Evolutionary conservation across 2,888 invertebrate genomes (phyloP).

Genomic region (Cheilosia impressa): DNA sequence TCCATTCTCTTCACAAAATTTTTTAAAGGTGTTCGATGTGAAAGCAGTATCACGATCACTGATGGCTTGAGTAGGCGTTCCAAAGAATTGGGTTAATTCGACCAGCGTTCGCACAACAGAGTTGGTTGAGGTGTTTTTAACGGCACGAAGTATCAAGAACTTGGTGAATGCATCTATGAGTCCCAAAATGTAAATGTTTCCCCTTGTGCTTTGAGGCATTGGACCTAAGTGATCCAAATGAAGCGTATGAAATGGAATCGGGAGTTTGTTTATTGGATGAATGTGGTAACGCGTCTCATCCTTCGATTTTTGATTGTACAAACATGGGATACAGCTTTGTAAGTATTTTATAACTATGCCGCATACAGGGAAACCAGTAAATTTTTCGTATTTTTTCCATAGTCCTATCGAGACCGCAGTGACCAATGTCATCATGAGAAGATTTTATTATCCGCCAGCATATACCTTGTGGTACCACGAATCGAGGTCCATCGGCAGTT

Average conservation of each 20-base stretch:
- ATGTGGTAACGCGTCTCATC: neutral
- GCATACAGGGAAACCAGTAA: neutral
- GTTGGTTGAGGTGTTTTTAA: slow-evolving; percentile 9
- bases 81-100: neutral
- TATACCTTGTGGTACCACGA: neutral
- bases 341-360: neutral
- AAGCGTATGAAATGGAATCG: neutral
- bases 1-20: neutral
- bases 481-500: too few relatives aligned
- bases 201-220: neutral
- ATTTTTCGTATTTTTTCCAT: neutral
- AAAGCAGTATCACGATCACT: neutral
- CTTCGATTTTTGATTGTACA: neutral
- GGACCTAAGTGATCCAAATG: slow-evolving; percentile 26
- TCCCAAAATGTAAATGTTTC: slow-evolving; percentile 9
- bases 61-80: neutral
- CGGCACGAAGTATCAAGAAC: slow-evolving; percentile 4
- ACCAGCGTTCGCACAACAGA: neutral
- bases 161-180: slow-evolving; percentile 30
- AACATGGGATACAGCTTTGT: neutral
- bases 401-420: too few relatives aligned
- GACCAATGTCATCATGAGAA: neutral
- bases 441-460: neutral
- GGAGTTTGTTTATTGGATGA: neutral
- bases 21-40: too few relatives aligned